phyloP scores from a whole-genome alignment of 2,888 invertebrate genomes.

The Lysandra bellargus region DNA sequence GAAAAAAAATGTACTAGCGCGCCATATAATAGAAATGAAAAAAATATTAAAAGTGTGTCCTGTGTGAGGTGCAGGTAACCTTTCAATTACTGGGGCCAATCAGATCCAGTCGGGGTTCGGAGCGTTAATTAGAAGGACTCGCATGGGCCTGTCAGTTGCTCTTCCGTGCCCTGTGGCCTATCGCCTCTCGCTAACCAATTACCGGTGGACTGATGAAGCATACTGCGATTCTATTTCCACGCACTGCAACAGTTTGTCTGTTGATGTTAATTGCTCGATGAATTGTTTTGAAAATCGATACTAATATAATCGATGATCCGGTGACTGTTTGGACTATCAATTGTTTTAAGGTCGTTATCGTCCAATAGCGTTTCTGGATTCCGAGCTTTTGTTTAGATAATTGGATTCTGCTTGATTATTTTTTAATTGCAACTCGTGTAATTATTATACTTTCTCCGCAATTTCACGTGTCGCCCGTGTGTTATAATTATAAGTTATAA shows the following conservation, averaged over 20 bases:
- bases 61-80: conserved; percentile 45
- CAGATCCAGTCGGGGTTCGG: conserved; percentile 49
- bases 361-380: not conserved
- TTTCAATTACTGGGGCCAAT: conserved; percentile 57
- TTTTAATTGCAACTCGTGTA: conserved; percentile 30
- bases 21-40: conserved; percentile 26
- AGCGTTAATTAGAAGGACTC: conserved; percentile 63
- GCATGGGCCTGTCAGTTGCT: conserved; percentile 53
- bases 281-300: conserved; percentile 12
- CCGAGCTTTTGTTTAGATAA: not conserved
- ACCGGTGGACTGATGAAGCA: conserved; percentile 65
- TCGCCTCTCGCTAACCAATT: conserved; percentile 68
- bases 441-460: conserved; percentile 34
- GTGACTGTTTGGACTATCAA: not conserved
- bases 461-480: conserved; percentile 28
- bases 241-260: not conserved
- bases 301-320: not conserved
- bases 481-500: conserved; percentile 21
- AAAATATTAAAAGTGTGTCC: conserved; percentile 32
- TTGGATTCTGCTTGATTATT: conserved; percentile 30
- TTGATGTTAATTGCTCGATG: conserved; percentile 10
- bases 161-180: conserved; percentile 55
- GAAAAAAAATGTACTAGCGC: not conserved
- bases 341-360: not conserved
- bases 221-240: conserved; percentile 40